phyloP scores from a whole-genome alignment of 2,113 vertebrate genomes.

The Podilymbus podiceps region DNA sequence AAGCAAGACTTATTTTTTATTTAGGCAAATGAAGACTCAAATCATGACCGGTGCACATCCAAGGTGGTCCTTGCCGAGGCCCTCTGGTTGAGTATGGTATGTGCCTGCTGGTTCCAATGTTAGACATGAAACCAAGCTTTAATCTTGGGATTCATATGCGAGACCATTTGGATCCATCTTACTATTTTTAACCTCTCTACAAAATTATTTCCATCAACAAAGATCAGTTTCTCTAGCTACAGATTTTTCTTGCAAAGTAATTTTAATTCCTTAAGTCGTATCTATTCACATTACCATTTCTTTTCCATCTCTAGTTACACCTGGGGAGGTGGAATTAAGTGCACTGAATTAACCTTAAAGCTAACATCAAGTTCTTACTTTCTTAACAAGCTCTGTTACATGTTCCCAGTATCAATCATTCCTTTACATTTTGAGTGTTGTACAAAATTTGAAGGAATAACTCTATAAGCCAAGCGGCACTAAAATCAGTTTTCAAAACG shows the following conservation, averaged over 20 bases:
- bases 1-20: neutral
- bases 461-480: neutral
- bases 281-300: neutral
- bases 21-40: neutral
- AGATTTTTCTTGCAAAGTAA: neutral
- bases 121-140: neutral
- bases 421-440: neutral
- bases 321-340: neutral
- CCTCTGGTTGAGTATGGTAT: neutral
- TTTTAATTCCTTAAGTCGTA: neutral
- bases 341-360: neutral
- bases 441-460: neutral
- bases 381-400: neutral
- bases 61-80: neutral
- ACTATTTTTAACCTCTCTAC: neutral
- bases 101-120: accelerated
- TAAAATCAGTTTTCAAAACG: neutral
- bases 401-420: neutral
- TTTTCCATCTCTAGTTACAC: neutral
- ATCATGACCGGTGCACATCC: neutral
- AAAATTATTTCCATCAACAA: neutral
- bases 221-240: neutral
- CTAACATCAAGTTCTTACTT: neutral
- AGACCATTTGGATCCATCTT: neutral
- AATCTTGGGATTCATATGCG: neutral